Percentiles rank a stretch among this genome's conserved stretches.
Evolutionary conservation across 2,797 vertebrate genomes (phyloP).

Genomic region (Kryptopterus vitreolus): DNA sequence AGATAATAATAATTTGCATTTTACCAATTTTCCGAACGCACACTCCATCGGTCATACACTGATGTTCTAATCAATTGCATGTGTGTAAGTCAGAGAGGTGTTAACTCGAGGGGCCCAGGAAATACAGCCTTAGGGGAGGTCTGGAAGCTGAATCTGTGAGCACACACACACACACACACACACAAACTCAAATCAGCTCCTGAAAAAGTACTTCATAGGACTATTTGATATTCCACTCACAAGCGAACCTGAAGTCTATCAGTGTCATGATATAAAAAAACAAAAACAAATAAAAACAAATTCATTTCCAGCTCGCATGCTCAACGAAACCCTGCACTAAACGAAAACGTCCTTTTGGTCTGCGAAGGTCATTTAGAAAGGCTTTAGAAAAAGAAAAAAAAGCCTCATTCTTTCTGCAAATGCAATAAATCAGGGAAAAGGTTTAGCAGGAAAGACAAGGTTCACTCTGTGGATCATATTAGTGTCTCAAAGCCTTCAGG

Average conservation of each 20-base stretch:
- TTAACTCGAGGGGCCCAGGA: slow-evolving; percentile 65
- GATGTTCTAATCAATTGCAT: slow-evolving; percentile 47
- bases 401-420: slow-evolving; percentile 18
- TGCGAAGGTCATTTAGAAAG: slow-evolving; percentile 37
- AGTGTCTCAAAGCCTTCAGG: not conserved
- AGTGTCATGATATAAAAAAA: not conserved
- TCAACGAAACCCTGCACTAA: no score
- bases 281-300: no score
- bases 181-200: not conserved
- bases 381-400: slow-evolving; percentile 35
- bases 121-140: slow-evolving; percentile 57
- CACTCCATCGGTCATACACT: slow-evolving; percentile 41
- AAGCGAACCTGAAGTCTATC: slow-evolving; percentile 5
- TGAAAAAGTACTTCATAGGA: not conserved
- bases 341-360: slow-evolving; percentile 21
- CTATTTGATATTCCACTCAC: not conserved
- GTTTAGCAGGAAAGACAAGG: slow-evolving; percentile 30
- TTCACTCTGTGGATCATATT: slow-evolving; percentile 37
- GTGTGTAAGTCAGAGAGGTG: slow-evolving; percentile 64
- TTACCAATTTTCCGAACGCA: no score
- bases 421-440: slow-evolving; percentile 38
- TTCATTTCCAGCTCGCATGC: no score
- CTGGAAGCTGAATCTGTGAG: slow-evolving; percentile 48
- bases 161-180: not conserved
- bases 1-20: no score